phyloP scores from a whole-genome alignment of 1,140 invertebrate species.

The Drosophila quadrilineata region DNA sequence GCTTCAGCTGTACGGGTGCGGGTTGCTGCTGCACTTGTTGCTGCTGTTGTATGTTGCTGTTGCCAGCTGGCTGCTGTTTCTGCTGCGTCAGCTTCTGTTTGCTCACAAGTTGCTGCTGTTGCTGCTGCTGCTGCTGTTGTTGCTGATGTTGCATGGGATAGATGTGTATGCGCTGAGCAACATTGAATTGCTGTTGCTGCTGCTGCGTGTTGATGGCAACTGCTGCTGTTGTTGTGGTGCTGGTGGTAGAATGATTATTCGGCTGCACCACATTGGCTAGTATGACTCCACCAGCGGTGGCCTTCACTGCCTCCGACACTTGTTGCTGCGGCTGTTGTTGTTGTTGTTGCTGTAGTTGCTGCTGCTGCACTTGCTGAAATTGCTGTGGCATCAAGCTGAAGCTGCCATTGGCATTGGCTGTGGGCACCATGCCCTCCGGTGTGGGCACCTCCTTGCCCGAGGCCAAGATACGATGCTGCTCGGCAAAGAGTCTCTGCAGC shows the following conservation, averaged over 20 bases:
- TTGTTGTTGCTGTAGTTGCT: slow-evolving; percentile 28
- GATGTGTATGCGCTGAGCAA: slow-evolving; percentile 73
- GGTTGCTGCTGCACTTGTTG: slow-evolving; percentile 29
- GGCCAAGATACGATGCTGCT: slow-evolving; percentile 85
- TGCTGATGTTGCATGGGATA: slow-evolving; percentile 80
- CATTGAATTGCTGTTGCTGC: slow-evolving; percentile 46
- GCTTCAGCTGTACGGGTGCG: background rate
- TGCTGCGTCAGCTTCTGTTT: slow-evolving; percentile 55
- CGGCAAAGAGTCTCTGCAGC: slow-evolving; percentile 83
- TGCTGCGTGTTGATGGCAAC: slow-evolving; percentile 24
- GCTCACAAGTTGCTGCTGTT: slow-evolving; percentile 49
- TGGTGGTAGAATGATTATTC: slow-evolving; percentile 72
- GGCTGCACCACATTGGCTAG: slow-evolving; percentile 75
- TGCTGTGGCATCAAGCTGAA: slow-evolving; percentile 61
- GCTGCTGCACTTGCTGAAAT: slow-evolving; percentile 52
- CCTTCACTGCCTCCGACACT: slow-evolving; percentile 37
- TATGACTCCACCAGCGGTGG: slow-evolving; percentile 30
- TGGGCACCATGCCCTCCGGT: slow-evolving; percentile 74
- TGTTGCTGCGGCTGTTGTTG: slow-evolving; percentile 37
- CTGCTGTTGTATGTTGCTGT: slow-evolving; percentile 24
- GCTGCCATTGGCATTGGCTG: slow-evolving; percentile 47
- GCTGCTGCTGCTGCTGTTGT: slow-evolving; percentile 47
- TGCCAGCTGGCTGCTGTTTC: slow-evolving; percentile 31
- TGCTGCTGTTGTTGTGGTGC: slow-evolving; percentile 9
- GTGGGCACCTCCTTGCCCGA: slow-evolving; percentile 85